A percentile compares a stretch with the other conserved stretches of the same genome.
phyloP scores from a whole-genome alignment of 2,888 invertebrate species.

The Metopia argyrocephala region DNA sequence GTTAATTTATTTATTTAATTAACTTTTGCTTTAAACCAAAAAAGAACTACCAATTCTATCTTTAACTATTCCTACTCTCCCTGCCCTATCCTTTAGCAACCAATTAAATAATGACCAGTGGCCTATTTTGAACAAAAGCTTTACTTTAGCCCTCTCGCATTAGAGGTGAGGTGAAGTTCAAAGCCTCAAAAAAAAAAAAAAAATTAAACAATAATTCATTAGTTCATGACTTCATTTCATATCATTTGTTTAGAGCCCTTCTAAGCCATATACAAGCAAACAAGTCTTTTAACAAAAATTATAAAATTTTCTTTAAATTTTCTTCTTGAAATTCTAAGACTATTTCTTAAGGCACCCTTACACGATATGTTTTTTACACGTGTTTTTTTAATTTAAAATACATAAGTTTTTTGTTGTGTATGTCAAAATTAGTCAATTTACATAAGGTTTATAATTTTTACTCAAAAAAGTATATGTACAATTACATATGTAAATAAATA shows the following conservation, averaged over 20 bases:
- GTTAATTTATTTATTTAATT: slow-evolving; percentile 72
- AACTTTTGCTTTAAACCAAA: slow-evolving; percentile 74
- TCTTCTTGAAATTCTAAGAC: slow-evolving; percentile 50
- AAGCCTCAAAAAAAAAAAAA: slow-evolving; percentile 13
- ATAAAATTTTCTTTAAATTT: slow-evolving; percentile 28
- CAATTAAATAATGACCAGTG: slow-evolving; percentile 52
- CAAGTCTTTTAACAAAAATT: not conserved
- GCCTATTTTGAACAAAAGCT: slow-evolving; percentile 51
- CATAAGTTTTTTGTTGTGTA: too few relatives aligned
- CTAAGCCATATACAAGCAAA: slow-evolving; percentile 19
- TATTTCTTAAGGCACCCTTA: too few relatives aligned
- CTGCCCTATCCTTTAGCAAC: not conserved
- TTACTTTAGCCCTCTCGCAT: not conserved
- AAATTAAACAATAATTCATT: slow-evolving; percentile 18
- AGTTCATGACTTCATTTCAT: slow-evolving; percentile 2
- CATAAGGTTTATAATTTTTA: too few relatives aligned
- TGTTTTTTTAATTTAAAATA: too few relatives aligned
- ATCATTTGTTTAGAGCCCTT: slow-evolving; percentile 2
- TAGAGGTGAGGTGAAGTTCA: not conserved
- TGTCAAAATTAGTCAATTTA: too few relatives aligned
- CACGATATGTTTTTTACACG: too few relatives aligned
- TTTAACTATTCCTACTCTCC: slow-evolving; percentile 5
- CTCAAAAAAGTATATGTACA: too few relatives aligned
- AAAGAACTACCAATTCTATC: slow-evolving; percentile 59
- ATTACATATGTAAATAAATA: too few relatives aligned